phyloP scores from a whole-genome alignment of 2,888 invertebrate genomes.

The Acholoe squamosa region DNA sequence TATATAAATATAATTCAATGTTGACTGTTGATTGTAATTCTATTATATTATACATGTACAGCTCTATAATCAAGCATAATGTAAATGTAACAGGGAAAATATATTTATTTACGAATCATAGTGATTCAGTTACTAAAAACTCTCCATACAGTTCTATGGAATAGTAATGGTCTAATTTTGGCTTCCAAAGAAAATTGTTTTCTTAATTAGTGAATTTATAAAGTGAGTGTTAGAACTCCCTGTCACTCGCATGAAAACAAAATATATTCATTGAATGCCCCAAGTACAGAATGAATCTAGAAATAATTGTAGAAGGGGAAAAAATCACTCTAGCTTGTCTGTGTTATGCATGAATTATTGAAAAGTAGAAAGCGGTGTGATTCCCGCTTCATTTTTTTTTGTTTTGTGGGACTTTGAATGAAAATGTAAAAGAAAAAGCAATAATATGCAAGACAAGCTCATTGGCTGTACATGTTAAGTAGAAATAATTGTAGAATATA shows the following conservation, averaged over 20 bases:
- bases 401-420: not conserved
- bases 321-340: not conserved
- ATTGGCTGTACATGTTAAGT: not conserved
- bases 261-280: not conserved
- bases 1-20: constrained; percentile 56
- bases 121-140: not conserved
- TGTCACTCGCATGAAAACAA: not conserved
- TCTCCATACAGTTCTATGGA: constrained; percentile 10
- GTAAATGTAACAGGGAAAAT: constrained; percentile 14
- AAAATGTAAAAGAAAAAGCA: constrained; percentile 3
- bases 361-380: not conserved
- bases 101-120: constrained; percentile 23
- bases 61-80: constrained; percentile 7
- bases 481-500: not conserved
- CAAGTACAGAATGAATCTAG: not conserved
- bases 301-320: not conserved
- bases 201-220: not conserved
- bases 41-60: constrained; percentile 40
- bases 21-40: constrained; percentile 59
- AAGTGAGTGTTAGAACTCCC: not conserved
- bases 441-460: not conserved
- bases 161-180: not conserved
- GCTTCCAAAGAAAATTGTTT: not conserved
- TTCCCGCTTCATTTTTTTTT: not conserved
- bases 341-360: not conserved